Conservation (phyloP, 2,888 invertebrate genomes). For the Oligia strigilis region DNA sequence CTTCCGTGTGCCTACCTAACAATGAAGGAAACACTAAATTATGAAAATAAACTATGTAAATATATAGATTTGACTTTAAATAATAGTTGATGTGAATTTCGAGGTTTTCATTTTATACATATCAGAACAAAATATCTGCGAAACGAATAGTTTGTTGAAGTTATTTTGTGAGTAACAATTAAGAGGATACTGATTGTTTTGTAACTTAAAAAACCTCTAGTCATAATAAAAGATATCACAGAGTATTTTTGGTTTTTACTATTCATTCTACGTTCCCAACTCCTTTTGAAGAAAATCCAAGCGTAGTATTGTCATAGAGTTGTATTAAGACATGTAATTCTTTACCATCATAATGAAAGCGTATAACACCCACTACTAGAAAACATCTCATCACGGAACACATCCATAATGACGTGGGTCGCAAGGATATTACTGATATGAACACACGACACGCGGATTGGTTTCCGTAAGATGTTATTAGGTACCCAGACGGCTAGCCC, state of each 20-base stretch:
- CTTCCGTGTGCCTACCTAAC: slow-evolving; percentile 85
- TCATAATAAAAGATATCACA: slow-evolving; percentile 92
- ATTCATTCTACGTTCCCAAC: slow-evolving; percentile 7
- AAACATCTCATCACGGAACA: slow-evolving; percentile 28
- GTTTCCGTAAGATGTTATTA: slow-evolving; percentile 41
- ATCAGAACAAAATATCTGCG: slow-evolving; percentile 84
- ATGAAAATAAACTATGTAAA: slow-evolving; percentile 75
- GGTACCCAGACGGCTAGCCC: slow-evolving; percentile 21
- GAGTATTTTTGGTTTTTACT: slow-evolving; percentile 78
- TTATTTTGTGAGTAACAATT: slow-evolving; percentile 83
- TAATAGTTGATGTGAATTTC: slow-evolving; percentile 71
- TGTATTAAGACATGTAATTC: neutral
- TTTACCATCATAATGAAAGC: neutral
- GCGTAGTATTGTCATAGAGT: neutral
- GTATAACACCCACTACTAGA: neutral
- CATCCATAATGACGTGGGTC: slow-evolving; percentile 21
- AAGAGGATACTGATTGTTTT: slow-evolving; percentile 88
- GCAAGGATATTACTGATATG: slow-evolving; percentile 31
- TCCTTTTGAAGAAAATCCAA: neutral
- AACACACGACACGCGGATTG: slow-evolving; percentile 34
- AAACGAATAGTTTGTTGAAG: slow-evolving; percentile 78
- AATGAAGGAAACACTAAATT: slow-evolving; percentile 75
- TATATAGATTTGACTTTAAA: slow-evolving; percentile 70
- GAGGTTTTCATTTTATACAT: slow-evolving; percentile 90
- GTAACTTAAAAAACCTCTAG: slow-evolving; percentile 93